phyloP scores from a whole-genome alignment of 2,797 vertebrate species.

The Linurgus olivaceus region DNA sequence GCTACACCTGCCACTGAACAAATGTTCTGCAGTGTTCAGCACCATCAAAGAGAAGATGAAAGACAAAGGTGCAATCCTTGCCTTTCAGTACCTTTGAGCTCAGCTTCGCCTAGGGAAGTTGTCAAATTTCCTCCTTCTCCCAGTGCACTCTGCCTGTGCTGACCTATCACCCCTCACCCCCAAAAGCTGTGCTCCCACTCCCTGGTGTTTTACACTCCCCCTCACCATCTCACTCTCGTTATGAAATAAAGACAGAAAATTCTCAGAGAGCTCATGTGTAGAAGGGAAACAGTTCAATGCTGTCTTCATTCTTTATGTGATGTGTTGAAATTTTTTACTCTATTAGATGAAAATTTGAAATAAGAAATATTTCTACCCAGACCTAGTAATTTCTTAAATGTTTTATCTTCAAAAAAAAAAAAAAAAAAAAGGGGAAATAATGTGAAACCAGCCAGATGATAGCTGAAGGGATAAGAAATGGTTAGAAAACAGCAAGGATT shows the following conservation, averaged over 20 bases:
- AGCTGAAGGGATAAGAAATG: not conserved
- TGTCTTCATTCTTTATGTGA: not conserved
- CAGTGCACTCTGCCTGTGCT: constrained; percentile 23
- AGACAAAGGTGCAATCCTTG: constrained; percentile 19
- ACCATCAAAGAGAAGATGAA: constrained; percentile 37
- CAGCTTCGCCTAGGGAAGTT: constrained; percentile 30
- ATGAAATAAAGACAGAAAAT: constrained; percentile 23
- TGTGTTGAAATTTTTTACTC: not conserved
- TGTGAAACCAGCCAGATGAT: not conserved
- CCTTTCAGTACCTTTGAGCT: not conserved
- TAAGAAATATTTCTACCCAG: not conserved
- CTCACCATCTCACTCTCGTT: not conserved
- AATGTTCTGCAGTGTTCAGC: not conserved
- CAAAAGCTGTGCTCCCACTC: not conserved
- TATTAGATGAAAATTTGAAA: not conserved
- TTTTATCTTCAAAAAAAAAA: not conserved
- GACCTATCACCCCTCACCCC: constrained; percentile 26
- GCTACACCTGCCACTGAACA: constrained; percentile 34
- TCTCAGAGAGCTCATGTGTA: not conserved
- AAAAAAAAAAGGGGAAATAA: not conserved
- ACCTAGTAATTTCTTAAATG: not conserved
- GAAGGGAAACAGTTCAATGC: not conserved
- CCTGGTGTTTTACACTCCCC: constrained; percentile 23
- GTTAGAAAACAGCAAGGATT: not conserved
- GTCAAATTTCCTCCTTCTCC: constrained; percentile 21